Base-by-base conservation (phyloP, 2,888 invertebrate genomes). In the Ectropis crepuscularia region DNA sequence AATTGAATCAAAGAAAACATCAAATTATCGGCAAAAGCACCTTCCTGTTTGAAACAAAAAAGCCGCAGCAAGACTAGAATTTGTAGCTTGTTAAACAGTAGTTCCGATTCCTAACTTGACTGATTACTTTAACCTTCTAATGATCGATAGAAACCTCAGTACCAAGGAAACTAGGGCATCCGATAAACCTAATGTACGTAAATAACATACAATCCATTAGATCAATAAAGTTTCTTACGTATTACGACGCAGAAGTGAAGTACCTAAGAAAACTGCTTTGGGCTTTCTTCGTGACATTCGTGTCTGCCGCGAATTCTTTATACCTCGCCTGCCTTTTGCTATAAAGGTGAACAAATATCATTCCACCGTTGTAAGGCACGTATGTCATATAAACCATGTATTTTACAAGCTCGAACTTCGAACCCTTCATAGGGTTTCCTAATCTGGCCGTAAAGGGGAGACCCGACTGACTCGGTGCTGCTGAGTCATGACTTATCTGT, bases 361-460 rank as follows among this genome's bases (percentile, higher is more conserved):
- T 50, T 51, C 63, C 46, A 9, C 65, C 54, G 57, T 65, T 57
- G 38, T 42, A 54, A 46, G 53, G 50, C 65, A 63, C 45, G 12
- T 59, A 58, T 60, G 28, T 53, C 45, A 63, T 67, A 67, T 66
- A 58, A 64, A 65, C 37, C 51, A 53, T 64, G 54, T 65, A 57
- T 53, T 53, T 57, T 65, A 65, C 66, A 62, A 49, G 69, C 60
- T 58, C 72, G 71, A 75, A 75, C 74, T 72, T 70, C 54, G 69
- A 73, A 64, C 70, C 71, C 66, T 72, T 65, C 60, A 69, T 60
- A 71, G 51, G 77, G 81, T 69, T 79, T 80, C 80, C 57, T 70
- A 67, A 71, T 68, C 72, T 61, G 70, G 69, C 48, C 49, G 48
- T 46, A 64, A 57, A 54, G 60, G 57, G 49, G 55, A 43, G 12